Percentiles rank a stretch among this genome's conserved stretches.
These are phyloP conservation scores for Nephrocerus scutellatus DNA, from an alignment of 2,888 invertebrate genomes.

Conservation along the genomic window DNA sequence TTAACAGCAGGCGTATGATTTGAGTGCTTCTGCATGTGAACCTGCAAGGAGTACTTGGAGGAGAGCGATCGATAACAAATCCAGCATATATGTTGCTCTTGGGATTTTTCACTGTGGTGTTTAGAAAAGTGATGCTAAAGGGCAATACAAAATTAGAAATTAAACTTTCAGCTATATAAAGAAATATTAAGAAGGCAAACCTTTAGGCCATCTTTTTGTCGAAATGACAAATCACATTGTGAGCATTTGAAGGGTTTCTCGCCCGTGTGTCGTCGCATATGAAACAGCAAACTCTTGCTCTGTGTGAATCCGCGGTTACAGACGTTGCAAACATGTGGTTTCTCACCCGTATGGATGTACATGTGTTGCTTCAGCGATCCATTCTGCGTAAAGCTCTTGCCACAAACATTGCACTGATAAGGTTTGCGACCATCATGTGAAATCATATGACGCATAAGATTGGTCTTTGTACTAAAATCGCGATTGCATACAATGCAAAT, in stretches of 20 bases:
- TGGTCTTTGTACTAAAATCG: constrained; percentile 40
- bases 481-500: constrained; percentile 36
- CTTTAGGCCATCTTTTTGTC: constrained; percentile 40
- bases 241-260: constrained; percentile 39
- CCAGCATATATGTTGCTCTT: constrained; percentile 19
- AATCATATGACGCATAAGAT: constrained; percentile 37
- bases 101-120: constrained; percentile 33
- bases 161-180: neutral
- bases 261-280: constrained; percentile 38
- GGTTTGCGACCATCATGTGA: constrained; percentile 37
- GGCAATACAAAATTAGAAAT: neutral
- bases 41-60: constrained; percentile 28
- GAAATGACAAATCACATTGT: constrained; percentile 34
- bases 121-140: constrained; percentile 20
- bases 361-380: constrained; percentile 38
- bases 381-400: constrained; percentile 38
- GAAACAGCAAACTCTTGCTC: constrained; percentile 37
- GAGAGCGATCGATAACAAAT: constrained; percentile 31
- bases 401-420: constrained; percentile 32
- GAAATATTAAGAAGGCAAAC: constrained; percentile 17
- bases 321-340: constrained; percentile 34
- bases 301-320: constrained; percentile 39
- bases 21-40: constrained; percentile 34
- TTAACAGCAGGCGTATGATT: constrained; percentile 15
- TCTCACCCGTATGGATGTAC: constrained; percentile 38